Conservation (phyloP, 2,888 invertebrate genomes). For the Watsonalla cultraria region DNA sequence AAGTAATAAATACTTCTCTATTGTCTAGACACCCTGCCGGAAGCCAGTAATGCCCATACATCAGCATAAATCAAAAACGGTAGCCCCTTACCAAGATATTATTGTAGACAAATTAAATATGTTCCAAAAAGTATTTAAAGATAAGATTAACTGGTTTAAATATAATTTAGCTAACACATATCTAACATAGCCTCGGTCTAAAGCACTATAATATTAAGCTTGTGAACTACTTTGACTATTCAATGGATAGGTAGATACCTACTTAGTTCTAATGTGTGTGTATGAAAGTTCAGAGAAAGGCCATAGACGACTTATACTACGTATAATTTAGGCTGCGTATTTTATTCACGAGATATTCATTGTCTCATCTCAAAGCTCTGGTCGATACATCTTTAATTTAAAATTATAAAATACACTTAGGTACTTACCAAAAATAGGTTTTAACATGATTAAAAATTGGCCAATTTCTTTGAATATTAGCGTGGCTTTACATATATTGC, state of each 20-base stretch:
- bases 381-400: too few species aligned
- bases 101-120: slow-evolving; percentile 17
- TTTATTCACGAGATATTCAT: too few species aligned
- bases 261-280: too few species aligned
- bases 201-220: too few species aligned
- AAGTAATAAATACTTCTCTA: slow-evolving; percentile 10
- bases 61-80: slow-evolving; percentile 16
- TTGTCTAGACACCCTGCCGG: slow-evolving; percentile 27
- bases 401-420: not conserved
- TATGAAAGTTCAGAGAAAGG: too few species aligned
- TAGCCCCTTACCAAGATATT: slow-evolving; percentile 17
- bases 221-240: not conserved
- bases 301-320: too few species aligned
- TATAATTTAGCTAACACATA: slow-evolving; percentile 7
- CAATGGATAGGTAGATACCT: too few species aligned
- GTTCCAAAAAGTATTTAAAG: slow-evolving; percentile 22
- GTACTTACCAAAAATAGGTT: not conserved
- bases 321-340: too few species aligned
- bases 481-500: too few species aligned
- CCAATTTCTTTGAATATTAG: not conserved
- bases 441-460: not conserved
- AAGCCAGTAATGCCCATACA: slow-evolving; percentile 18
- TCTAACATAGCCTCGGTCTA: not conserved
- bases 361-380: too few species aligned
- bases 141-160: slow-evolving; percentile 21